Conservation (phyloP, 2,888 invertebrate species). For the Tanypteryx hageni region DNA sequence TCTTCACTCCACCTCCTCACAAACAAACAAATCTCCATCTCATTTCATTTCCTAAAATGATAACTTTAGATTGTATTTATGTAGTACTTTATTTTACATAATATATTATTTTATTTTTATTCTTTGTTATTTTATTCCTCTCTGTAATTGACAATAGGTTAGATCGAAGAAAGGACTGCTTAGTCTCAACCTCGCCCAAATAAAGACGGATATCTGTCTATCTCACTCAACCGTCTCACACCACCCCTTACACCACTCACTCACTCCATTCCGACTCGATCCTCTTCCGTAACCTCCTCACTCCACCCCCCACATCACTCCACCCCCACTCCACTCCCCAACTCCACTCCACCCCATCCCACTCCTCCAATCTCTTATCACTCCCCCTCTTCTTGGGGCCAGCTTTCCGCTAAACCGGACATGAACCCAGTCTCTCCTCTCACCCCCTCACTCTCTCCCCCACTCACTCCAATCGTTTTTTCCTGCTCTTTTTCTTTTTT, state of each 20-base stretch:
- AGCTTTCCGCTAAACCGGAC: constrained; percentile 55
- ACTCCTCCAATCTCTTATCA: background rate
- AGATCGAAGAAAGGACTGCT: no score
- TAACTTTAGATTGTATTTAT: no score
- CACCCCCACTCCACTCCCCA: background rate
- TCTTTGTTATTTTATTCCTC: no score
- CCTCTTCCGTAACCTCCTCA: background rate
- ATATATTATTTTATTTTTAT: no score
- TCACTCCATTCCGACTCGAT: background rate
- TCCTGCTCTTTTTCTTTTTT: background rate
- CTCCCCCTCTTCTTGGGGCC: background rate
- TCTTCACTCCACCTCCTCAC: no score
- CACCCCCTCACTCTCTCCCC: background rate
- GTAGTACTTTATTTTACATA: no score
- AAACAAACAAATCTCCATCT: no score
- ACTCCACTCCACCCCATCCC: background rate
- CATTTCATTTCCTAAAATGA: no score
- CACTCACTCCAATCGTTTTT: background rate
- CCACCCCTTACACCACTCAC: background rate
- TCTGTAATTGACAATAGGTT: no score
- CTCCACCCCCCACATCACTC: background rate
- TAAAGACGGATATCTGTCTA: no score
- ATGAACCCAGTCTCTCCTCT: constrained; percentile 41
- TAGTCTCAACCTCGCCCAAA: no score
- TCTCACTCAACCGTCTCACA: background rate